Percentiles rank a stretch among this genome's conserved stretches.
These are phyloP conservation scores for Ataeniobius toweri DNA, from an alignment of 2,797 vertebrate genomes.

Conservation along the genomic window DNA sequence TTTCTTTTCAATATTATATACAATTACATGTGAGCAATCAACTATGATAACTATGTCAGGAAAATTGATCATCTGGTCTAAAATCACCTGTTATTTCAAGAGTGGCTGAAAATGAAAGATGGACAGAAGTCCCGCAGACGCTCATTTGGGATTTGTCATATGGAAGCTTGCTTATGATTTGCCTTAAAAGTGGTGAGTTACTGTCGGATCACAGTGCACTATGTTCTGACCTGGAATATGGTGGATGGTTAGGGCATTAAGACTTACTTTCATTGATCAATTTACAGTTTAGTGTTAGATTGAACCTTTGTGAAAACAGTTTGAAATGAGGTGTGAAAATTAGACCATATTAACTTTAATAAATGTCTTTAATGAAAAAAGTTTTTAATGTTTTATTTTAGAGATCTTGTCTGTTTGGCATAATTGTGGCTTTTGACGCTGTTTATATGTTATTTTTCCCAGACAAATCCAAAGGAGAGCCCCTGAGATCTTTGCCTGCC, in stretches of 20 bases:
- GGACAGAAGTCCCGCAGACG: not conserved
- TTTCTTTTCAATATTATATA: too few relatives aligned
- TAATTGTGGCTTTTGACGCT: not conserved
- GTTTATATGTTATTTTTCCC: not conserved
- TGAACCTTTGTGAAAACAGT: not conserved
- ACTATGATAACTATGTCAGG: not conserved
- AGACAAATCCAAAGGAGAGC: slow-evolving; percentile 27
- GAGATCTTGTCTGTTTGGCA: not conserved
- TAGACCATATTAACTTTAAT: not conserved
- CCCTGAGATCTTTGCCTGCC: slow-evolving; percentile 42
- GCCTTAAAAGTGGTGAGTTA: not conserved
- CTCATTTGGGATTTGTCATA: not conserved
- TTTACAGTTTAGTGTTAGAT: not conserved
- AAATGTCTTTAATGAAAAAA: not conserved
- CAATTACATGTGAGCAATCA: too few relatives aligned
- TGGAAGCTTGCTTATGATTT: not conserved
- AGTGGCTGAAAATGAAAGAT: not conserved
- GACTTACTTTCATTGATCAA: not conserved
- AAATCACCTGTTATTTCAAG: not conserved
- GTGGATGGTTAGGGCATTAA: not conserved
- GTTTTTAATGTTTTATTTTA: not conserved
- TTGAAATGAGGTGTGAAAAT: not conserved
- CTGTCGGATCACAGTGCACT: not conserved
- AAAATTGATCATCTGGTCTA: not conserved
- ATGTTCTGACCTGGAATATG: not conserved